phyloP scores from a whole-genome alignment of 2,113 vertebrate species.

The Semicossyphus pulcher region DNA sequence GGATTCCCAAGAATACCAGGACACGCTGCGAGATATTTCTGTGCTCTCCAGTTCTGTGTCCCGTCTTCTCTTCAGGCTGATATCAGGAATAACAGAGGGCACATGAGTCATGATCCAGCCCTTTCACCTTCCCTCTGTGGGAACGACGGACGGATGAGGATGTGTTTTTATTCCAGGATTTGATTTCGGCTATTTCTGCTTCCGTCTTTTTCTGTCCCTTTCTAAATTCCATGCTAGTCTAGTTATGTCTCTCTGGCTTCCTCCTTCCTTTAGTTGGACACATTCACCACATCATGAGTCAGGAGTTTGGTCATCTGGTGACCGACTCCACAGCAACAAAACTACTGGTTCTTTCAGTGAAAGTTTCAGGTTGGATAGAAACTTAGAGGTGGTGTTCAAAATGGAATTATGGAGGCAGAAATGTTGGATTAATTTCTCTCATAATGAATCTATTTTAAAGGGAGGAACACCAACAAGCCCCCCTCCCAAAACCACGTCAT shows the following conservation, averaged over 20 bases:
- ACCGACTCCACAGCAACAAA: no score
- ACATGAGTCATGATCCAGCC: conserved; percentile 21
- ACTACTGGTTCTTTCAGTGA: no score
- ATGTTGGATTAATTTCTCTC: no score
- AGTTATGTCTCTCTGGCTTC: conserved; percentile 3
- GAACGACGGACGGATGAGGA: conserved; percentile 37
- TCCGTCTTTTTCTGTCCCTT: conserved; percentile 16
- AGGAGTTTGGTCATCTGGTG: no score
- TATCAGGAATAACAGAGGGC: conserved; percentile 34
- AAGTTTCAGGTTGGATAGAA: no score
- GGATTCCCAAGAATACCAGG: background rate
- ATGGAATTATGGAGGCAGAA: no score
- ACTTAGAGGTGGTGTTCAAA: no score
- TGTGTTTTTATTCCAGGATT: conserved; percentile 45
- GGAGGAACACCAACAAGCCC: no score
- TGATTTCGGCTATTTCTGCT: conserved; percentile 26
- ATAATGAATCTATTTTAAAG: no score
- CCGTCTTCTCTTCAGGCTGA: conserved; percentile 9
- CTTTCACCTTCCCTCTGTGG: conserved; percentile 65
- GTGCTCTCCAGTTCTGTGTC: conserved; percentile 3
- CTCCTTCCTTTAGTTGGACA: background rate
- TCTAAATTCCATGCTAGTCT: conserved; percentile 22
- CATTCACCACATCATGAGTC: background rate
- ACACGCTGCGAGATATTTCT: background rate
- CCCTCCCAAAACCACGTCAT: no score